Conservation (phyloP, 2,888 invertebrate species). For the Spodoptera littoralis region DNA sequence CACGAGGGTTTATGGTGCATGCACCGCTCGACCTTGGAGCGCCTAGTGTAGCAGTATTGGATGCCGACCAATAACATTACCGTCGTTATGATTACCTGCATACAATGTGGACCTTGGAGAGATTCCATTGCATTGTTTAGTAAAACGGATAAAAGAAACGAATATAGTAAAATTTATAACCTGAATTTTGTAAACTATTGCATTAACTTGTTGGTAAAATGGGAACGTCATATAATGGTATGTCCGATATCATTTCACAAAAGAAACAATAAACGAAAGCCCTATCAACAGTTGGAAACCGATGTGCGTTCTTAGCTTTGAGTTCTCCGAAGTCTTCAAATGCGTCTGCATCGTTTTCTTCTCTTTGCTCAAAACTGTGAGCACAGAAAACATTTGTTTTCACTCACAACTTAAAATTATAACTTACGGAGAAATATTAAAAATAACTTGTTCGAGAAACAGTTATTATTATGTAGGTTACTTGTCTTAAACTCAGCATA, state of each 20-base stretch:
- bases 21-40: slow-evolving; percentile 60
- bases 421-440: slow-evolving; percentile 54
- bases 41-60: slow-evolving; percentile 48
- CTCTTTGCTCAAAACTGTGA: slow-evolving; percentile 31
- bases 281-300: slow-evolving; percentile 11
- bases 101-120: slow-evolving; percentile 49
- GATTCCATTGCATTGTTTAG: slow-evolving; percentile 56
- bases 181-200: slow-evolving; percentile 19
- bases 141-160: slow-evolving; percentile 46
- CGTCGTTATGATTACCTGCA: slow-evolving; percentile 39
- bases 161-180: slow-evolving; percentile 42
- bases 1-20: slow-evolving; percentile 64
- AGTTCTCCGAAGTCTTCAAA: slow-evolving; percentile 34
- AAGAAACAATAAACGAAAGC: slow-evolving; percentile 6
- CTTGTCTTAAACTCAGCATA: slow-evolving; percentile 58
- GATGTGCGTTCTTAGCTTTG: slow-evolving; percentile 8
- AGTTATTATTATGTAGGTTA: slow-evolving; percentile 72
- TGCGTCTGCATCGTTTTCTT: slow-evolving; percentile 22
- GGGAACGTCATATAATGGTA: slow-evolving; percentile 5
- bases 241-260: slow-evolving; percentile 21
- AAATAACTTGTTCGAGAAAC: slow-evolving; percentile 52
- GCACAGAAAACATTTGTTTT: slow-evolving; percentile 25
- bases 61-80: slow-evolving; percentile 46
- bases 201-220: slow-evolving; percentile 17
- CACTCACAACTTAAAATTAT: slow-evolving; percentile 43